phyloP scores from a whole-genome alignment of 23 tunicate species.

The Aplidium turbinatum region DNA sequence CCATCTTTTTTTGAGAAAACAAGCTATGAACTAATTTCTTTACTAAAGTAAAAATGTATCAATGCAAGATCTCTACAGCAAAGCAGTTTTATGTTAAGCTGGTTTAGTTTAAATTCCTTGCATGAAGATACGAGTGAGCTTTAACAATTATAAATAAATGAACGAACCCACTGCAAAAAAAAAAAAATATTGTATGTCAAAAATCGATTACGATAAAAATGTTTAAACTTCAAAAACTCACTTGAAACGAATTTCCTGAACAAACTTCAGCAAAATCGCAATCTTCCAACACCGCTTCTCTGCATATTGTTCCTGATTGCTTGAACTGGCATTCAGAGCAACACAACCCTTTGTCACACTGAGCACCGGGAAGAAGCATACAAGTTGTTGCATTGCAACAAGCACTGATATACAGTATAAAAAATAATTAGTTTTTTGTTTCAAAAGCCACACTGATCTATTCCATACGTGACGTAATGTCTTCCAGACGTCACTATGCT shows the following conservation, averaged over 20 bases:
- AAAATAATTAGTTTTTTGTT: neutral
- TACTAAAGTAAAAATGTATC: no score
- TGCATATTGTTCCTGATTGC: neutral
- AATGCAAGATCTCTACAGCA: no score
- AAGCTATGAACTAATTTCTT: no score
- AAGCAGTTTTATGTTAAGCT: no score
- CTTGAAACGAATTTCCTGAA: neutral
- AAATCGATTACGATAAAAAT: no score
- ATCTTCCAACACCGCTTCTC: neutral
- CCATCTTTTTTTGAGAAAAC: no score
- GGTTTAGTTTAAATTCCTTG: no score
- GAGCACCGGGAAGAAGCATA: neutral
- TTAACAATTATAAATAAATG: no score
- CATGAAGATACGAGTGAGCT: no score
- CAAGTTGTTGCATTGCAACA: slow-evolving; percentile 12
- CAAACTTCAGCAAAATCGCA: slow-evolving; percentile 19
- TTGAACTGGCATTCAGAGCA: slow-evolving; percentile 4
- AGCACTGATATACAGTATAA: neutral
- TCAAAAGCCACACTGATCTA: neutral
- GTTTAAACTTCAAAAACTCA: neutral
- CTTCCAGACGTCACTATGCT: neutral
- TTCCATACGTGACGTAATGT: neutral
- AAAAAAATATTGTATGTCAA: no score
- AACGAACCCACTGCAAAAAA: no score
- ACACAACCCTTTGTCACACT: slow-evolving; percentile 16